These are phyloP conservation scores for Lucinisca nassula DNA, from an alignment of 2,888 invertebrate genomes.

Conservation along the genomic window DNA sequence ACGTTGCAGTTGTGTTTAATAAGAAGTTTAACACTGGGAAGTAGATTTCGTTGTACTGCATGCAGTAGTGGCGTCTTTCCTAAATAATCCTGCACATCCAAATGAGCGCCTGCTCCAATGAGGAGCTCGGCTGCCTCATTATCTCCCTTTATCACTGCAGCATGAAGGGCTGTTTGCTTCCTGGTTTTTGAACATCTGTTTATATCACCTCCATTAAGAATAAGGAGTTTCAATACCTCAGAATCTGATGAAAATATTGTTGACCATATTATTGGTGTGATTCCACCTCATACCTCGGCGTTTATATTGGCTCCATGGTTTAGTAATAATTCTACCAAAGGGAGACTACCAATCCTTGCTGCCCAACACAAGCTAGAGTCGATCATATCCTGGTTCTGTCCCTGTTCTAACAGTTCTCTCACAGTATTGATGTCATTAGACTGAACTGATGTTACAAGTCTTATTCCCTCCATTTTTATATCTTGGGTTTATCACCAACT, in stretches of 20 bases:
- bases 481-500: no score
- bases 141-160: conserved; percentile 73
- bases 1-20: conserved; percentile 75
- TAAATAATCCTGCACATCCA: conserved; percentile 72
- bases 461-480: conserved; percentile 29
- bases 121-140: conserved; percentile 50
- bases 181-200: conserved; percentile 69
- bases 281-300: conserved; percentile 74
- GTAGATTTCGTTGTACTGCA: conserved; percentile 68
- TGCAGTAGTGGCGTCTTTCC: conserved; percentile 74
- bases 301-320: conserved; percentile 69
- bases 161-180: conserved; percentile 75
- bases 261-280: conserved; percentile 76
- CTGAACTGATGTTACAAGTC: conserved; percentile 61
- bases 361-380: conserved; percentile 77
- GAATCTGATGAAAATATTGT: conserved; percentile 70
- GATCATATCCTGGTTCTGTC: conserved; percentile 61
- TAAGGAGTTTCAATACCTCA: conserved; percentile 58
- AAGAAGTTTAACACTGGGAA: conserved; percentile 64
- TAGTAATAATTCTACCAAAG: conserved; percentile 63
- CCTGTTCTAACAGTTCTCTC: conserved; percentile 39
- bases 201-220: conserved; percentile 65
- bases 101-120: conserved; percentile 67
- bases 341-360: conserved; percentile 69
- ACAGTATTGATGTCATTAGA: conserved; percentile 50